Conservation (phyloP, 2,888 invertebrate species). For the Latrodectus elegans region DNA sequence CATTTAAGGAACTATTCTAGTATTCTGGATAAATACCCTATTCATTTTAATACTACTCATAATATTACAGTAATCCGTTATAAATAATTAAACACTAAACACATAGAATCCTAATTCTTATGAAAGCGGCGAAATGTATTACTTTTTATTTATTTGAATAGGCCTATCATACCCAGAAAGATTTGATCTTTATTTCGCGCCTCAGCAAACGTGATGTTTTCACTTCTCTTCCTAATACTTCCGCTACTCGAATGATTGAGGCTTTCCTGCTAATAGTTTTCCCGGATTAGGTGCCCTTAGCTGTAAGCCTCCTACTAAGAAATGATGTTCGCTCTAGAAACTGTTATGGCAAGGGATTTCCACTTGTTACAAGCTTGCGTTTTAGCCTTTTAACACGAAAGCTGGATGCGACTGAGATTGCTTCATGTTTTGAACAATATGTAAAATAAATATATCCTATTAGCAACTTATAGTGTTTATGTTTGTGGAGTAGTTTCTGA, state of each 20-base stretch:
- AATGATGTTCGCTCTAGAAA: constrained; percentile 16
- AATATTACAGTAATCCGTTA: too few species aligned
- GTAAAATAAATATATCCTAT: too few species aligned
- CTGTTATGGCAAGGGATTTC: neutral
- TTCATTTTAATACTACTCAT: too few species aligned
- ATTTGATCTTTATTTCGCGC: constrained; percentile 20
- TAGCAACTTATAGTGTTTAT: too few species aligned
- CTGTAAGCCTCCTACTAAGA: constrained; percentile 16
- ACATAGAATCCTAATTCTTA: too few species aligned
- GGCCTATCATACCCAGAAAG: neutral
- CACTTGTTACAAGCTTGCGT: neutral
- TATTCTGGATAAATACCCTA: too few species aligned
- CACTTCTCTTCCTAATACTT: neutral
- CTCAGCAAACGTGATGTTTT: constrained; percentile 30
- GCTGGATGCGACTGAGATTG: too few species aligned
- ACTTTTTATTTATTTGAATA: neutral
- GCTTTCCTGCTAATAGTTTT: constrained; percentile 38
- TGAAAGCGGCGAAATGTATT: too few species aligned
- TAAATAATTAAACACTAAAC: too few species aligned
- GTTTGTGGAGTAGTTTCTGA: too few species aligned
- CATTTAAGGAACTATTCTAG: too few species aligned
- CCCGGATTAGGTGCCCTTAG: constrained; percentile 38
- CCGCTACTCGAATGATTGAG: constrained; percentile 27
- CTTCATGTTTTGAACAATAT: too few species aligned
- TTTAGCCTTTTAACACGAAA: neutral